These are phyloP conservation scores for Poliocrania exsul DNA, from an alignment of 2,797 vertebrate genomes.

Conservation along the genomic window DNA sequence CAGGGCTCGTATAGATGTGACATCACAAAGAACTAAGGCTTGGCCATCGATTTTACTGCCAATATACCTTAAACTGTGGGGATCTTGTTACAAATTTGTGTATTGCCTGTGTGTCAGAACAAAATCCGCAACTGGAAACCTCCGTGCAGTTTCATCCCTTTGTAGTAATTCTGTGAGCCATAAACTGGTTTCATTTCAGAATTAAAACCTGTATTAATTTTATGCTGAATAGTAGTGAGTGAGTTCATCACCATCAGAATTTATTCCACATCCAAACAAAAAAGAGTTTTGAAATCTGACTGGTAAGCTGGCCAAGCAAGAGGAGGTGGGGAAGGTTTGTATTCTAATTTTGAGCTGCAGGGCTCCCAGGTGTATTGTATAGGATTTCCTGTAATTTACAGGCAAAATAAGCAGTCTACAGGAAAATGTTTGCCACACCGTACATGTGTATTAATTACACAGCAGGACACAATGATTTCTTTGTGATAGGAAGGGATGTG, in stretches of 20 bases:
- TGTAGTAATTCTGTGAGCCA: constrained; percentile 15
- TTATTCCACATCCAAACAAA: constrained; percentile 57
- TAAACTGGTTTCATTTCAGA: constrained; percentile 42
- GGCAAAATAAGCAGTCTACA: constrained; percentile 80
- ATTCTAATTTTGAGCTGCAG: constrained; percentile 80
- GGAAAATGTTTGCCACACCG: constrained; percentile 74
- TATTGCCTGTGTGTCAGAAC: constrained; percentile 38
- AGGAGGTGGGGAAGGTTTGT: constrained; percentile 73
- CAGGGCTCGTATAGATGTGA: constrained; percentile 70
- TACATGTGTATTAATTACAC: constrained; percentile 81
- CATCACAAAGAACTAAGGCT: constrained; percentile 66
- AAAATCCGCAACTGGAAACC: constrained; percentile 58
- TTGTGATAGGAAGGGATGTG: constrained; percentile 74
- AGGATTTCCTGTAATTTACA: constrained; percentile 82
- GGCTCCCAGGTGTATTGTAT: constrained; percentile 80
- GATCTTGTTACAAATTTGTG: constrained; percentile 70
- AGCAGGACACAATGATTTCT: constrained; percentile 81
- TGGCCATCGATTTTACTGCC: constrained; percentile 67
- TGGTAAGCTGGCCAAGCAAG: constrained; percentile 65
- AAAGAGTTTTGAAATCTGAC: constrained; percentile 55
- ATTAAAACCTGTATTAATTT: constrained; percentile 67
- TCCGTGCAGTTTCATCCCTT: background rate
- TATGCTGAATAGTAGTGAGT: constrained; percentile 38
- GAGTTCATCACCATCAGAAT: constrained; percentile 46
- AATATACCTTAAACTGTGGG: constrained; percentile 63